Conservation (phyloP, 2,113 vertebrate genomes). For the human (Homo sapiens) region DNA sequence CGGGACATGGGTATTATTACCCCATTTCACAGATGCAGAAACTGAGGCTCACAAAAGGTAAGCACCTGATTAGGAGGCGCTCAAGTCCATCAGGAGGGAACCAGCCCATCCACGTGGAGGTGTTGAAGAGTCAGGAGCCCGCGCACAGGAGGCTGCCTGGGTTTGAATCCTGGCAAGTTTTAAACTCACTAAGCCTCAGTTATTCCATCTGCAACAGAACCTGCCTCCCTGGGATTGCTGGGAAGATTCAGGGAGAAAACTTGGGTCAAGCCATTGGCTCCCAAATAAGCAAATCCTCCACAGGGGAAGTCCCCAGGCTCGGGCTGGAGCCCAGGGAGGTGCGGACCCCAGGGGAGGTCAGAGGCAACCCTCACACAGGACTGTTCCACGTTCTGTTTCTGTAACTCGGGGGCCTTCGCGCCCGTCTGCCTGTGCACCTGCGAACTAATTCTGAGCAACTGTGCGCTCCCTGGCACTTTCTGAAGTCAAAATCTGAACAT, state of each 20-base stretch:
- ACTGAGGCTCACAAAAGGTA: not conserved
- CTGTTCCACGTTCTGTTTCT: not conserved
- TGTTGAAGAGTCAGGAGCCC: too few relatives aligned
- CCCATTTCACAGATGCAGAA: not conserved
- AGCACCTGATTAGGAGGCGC: not conserved
- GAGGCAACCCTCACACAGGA: not conserved
- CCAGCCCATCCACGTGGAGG: rapidly evolving
- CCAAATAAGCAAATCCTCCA: not conserved
- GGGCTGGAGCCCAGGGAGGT: not conserved
- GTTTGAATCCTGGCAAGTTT: not conserved
- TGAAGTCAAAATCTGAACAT: conserved; percentile 42
- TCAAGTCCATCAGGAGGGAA: not conserved
- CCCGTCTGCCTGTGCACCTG: not conserved
- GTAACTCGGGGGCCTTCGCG: not conserved
- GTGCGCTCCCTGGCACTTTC: not conserved
- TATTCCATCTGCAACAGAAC: not conserved
- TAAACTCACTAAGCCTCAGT: not conserved
- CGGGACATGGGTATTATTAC: not conserved
- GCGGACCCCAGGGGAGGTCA: not conserved
- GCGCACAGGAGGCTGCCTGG: not conserved
- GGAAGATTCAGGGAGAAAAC: not conserved
- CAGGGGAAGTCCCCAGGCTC: not conserved
- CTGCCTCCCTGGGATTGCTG: not conserved
- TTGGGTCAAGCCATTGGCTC: not conserved
- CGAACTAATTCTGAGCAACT: not conserved